phyloP scores from a whole-genome alignment of 1,140 invertebrate species.

The Brachionus rubens region DNA sequence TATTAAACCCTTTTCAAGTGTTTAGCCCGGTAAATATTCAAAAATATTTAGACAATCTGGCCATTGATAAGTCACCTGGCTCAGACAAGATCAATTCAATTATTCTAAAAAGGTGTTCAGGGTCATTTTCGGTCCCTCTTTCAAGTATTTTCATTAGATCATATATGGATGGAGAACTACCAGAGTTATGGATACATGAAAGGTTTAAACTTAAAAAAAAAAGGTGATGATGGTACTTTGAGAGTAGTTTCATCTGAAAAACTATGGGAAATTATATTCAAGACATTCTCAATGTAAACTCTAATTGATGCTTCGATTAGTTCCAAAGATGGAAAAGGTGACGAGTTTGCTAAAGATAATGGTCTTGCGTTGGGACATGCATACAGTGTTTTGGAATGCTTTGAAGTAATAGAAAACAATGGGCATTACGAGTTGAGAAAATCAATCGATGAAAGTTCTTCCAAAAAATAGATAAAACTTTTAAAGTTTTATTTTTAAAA shows the following conservation, averaged over 20 bases:
- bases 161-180: too few relatives aligned
- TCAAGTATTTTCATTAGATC: too few relatives aligned
- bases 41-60: too few relatives aligned
- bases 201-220: conserved; percentile 56
- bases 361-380: conserved; percentile 40
- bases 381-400: conserved; percentile 13
- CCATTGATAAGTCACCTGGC: too few relatives aligned
- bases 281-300: neutral
- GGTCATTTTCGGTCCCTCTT: too few relatives aligned
- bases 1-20: too few relatives aligned
- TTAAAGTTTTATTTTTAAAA: too few relatives aligned
- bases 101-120: too few relatives aligned
- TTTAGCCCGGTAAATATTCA: too few relatives aligned
- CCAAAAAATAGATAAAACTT: neutral
- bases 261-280: conserved; percentile 39
- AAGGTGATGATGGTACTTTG: conserved; percentile 69
- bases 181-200: too few relatives aligned
- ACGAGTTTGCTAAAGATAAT: conserved; percentile 9
- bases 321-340: neutral
- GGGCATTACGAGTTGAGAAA: conserved; percentile 14
- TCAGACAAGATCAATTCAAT: too few relatives aligned
- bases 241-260: conserved; percentile 77
- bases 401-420: conserved; percentile 19
- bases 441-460: neutral
- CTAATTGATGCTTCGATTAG: conserved; percentile 15